phyloP scores from a whole-genome alignment of 2,797 vertebrate genomes.

The Dromococcyx pavoninus region DNA sequence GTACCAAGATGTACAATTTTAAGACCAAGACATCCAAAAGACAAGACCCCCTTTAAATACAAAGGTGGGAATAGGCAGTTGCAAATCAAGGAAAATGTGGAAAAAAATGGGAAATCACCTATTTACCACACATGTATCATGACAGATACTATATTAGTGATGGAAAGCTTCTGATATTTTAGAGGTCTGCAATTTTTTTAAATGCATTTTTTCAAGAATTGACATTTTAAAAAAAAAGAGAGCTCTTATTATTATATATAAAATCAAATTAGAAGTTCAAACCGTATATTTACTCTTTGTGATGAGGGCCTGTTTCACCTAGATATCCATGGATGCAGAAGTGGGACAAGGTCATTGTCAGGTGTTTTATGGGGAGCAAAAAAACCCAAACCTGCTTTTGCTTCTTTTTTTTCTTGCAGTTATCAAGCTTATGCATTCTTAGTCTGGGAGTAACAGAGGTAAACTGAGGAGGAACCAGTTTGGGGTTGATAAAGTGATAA shows the following conservation, averaged over 20 bases:
- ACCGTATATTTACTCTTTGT: not conserved
- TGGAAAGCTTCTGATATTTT: not conserved
- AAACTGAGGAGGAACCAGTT: not conserved
- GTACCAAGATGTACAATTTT: not conserved
- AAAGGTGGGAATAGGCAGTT: not conserved
- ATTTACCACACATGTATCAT: not conserved
- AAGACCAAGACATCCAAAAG: not conserved
- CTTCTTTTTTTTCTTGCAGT: not conserved
- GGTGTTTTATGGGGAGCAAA: no score
- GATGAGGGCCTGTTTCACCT: not conserved
- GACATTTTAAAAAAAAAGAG: not conserved
- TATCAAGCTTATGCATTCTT: not conserved
- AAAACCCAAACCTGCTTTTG: not conserved
- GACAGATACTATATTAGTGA: not conserved
- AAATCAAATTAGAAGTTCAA: not conserved
- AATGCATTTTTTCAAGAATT: not conserved
- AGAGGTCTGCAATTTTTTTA: not conserved
- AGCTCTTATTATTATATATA: not conserved
- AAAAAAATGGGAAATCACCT: not conserved
- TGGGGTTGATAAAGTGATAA: not conserved
- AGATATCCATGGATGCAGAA: not conserved
- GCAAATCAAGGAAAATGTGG: not conserved
- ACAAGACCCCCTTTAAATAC: not conserved
- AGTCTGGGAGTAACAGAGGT: not conserved
- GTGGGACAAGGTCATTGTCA: not conserved